Conservation (phyloP, 1,140 invertebrate species). For the Bombus waltoni region DNA sequence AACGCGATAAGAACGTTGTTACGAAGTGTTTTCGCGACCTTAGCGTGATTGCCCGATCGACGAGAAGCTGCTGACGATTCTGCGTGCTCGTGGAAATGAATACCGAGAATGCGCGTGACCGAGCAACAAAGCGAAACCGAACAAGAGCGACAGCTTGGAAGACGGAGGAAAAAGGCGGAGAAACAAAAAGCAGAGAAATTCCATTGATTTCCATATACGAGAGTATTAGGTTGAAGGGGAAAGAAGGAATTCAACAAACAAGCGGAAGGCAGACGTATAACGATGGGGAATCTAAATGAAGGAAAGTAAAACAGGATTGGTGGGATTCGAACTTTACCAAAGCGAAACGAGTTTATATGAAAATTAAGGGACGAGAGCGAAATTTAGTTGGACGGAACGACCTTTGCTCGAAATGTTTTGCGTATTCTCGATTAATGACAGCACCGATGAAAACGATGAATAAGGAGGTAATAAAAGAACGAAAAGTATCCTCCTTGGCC, state of each 20-base stretch:
- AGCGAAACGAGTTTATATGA: slow-evolving; percentile 4
- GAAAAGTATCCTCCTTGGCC: slow-evolving; percentile 4
- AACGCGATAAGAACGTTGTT: slow-evolving; percentile 67
- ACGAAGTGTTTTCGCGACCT: slow-evolving; percentile 57
- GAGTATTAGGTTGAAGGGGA: not conserved
- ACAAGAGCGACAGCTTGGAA: not conserved
- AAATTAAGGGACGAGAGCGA: slow-evolving; percentile 11
- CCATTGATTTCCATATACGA: slow-evolving; percentile 31
- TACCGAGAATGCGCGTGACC: slow-evolving; percentile 8
- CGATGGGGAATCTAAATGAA: slow-evolving; percentile 14
- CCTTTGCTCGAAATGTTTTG: slow-evolving; percentile 25
- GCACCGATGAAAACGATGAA: slow-evolving; percentile 21
- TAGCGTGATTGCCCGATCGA: slow-evolving; percentile 49
- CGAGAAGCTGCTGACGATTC: slow-evolving; percentile 13
- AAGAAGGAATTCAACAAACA: slow-evolving; percentile 7
- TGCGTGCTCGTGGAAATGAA: slow-evolving; percentile 10
- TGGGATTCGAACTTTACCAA: slow-evolving; percentile 8
- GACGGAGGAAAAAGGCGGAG: not conserved
- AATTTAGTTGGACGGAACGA: not conserved
- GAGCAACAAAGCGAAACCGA: not conserved
- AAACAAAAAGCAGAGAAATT: slow-evolving; percentile 7
- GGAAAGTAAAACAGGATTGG: slow-evolving; percentile 1
- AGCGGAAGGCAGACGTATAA: not conserved
- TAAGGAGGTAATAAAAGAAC: slow-evolving; percentile 50
- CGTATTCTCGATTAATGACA: slow-evolving; percentile 9